Evolutionary conservation across 2,113 vertebrate species (phyloP).

Genomic region (Odontesthes bonariensis): DNA sequence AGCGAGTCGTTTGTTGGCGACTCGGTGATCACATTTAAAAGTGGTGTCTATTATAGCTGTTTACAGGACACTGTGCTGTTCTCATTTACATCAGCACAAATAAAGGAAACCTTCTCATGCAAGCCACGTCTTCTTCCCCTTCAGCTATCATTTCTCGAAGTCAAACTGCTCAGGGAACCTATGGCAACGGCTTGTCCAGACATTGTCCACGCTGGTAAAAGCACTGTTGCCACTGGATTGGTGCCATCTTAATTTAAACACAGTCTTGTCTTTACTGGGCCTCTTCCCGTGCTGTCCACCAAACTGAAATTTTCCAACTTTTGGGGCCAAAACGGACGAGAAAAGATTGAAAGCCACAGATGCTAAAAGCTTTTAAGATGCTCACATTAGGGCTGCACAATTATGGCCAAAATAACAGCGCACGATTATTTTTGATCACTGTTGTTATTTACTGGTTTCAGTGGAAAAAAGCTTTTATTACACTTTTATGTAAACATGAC

Average conservation of each 20-base stretch:
- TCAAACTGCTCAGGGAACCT: constrained; percentile 45
- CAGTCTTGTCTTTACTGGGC: constrained; percentile 43
- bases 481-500: too few relatives aligned
- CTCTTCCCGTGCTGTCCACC: constrained; percentile 19
- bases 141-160: constrained; percentile 38
- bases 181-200: constrained; percentile 71
- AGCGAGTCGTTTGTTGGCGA: constrained; percentile 28
- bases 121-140: background rate
- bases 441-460: too few relatives aligned
- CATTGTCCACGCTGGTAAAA: constrained; percentile 76
- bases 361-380: constrained; percentile 11
- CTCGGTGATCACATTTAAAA: background rate
- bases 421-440: too few relatives aligned
- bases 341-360: background rate
- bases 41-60: background rate
- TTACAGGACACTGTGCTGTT: constrained; percentile 16
- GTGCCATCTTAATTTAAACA: constrained; percentile 74
- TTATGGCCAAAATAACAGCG: too few relatives aligned
- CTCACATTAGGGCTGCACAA: background rate
- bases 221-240: constrained; percentile 62
- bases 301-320: background rate
- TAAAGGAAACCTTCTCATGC: constrained; percentile 18
- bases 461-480: too few relatives aligned
- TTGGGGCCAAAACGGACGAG: background rate
- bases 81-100: constrained; percentile 26